These are phyloP conservation scores for Pseudomyrmex concolor DNA, from an alignment of 1,140 invertebrate species.

Conservation along the genomic window DNA sequence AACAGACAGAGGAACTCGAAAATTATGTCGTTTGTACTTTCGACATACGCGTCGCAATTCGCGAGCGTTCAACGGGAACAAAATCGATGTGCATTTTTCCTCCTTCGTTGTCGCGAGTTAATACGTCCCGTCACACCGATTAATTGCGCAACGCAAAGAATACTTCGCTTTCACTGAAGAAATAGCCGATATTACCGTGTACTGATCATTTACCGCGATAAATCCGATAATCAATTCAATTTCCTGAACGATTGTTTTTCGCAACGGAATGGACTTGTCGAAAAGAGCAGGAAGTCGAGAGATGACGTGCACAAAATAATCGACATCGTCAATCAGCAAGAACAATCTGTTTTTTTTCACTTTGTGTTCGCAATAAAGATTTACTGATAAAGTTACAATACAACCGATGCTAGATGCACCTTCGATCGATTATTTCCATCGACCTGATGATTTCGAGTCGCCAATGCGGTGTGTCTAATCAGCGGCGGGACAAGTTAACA, in stretches of 20 bases:
- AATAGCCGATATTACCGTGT: conserved; percentile 28
- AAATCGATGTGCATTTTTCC: conserved; percentile 18
- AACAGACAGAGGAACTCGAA: conserved; percentile 37
- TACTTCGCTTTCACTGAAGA: conserved; percentile 66
- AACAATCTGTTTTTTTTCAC: conserved; percentile 12
- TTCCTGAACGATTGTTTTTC: conserved; percentile 35
- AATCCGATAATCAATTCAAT: conserved; percentile 24
- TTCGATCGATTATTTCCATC: background rate
- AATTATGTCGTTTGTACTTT: conserved; percentile 35
- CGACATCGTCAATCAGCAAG: conserved; percentile 10
- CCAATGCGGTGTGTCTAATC: conserved; percentile 36
- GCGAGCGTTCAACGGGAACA: conserved; percentile 11
- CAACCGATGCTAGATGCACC: background rate
- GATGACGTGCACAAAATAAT: background rate
- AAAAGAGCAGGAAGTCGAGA: conserved; percentile 21
- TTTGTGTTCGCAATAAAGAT: conserved; percentile 10
- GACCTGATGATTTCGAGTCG: background rate
- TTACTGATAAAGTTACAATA: conserved; percentile 15
- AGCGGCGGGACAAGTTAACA: conserved; percentile 15
- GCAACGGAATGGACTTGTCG: conserved; percentile 1
- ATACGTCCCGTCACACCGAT: conserved; percentile 1
- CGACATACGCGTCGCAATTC: conserved; percentile 29
- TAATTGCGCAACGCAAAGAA: conserved; percentile 60
- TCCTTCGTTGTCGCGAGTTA: conserved; percentile 4
- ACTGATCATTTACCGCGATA: conserved; percentile 1